Conservation (phyloP, 2,113 vertebrate species). For the Orientallactaga bullata region DNA sequence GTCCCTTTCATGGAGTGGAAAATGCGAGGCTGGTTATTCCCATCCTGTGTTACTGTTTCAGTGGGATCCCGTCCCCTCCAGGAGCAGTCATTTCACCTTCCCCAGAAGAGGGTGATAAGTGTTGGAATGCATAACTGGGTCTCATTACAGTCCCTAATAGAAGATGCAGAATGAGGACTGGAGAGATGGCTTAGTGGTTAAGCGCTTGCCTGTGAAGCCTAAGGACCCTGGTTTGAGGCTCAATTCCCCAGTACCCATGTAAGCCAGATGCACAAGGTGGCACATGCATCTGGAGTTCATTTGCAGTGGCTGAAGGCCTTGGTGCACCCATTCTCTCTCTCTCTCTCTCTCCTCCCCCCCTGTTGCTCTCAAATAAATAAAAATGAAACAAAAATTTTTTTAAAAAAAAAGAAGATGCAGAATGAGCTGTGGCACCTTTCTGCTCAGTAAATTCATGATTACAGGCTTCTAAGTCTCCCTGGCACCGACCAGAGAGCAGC, state of each 20-base stretch:
- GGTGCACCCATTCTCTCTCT: no score
- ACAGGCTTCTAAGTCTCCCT: conserved; percentile 52
- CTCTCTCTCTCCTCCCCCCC: no score
- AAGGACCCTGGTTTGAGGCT: no score
- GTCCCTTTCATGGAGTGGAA: not conserved
- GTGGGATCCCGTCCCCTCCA: not conserved
- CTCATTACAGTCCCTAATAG: conserved; percentile 64
- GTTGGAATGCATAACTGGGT: conserved; percentile 69
- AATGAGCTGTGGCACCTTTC: conserved; percentile 59
- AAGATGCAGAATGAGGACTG: conserved; percentile 61
- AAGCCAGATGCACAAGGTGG: no score
- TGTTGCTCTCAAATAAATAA: no score
- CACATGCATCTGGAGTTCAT: no score
- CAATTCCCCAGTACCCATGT: no score
- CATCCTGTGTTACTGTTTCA: conserved; percentile 7
- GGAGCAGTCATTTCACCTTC: conserved; percentile 4
- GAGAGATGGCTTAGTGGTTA: no score
- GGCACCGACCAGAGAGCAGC: not conserved
- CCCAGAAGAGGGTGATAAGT: conserved; percentile 61
- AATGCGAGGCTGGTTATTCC: conserved; percentile 47
- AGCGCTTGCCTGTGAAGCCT: no score
- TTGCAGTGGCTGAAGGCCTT: no score
- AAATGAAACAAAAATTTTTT: no score
- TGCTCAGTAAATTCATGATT: conserved; percentile 76
- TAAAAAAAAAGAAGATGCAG: conserved; percentile 64